These are phyloP conservation scores for Brachyrhaphis roseni DNA, from an alignment of 2,797 vertebrate genomes.

Conservation along the genomic window DNA sequence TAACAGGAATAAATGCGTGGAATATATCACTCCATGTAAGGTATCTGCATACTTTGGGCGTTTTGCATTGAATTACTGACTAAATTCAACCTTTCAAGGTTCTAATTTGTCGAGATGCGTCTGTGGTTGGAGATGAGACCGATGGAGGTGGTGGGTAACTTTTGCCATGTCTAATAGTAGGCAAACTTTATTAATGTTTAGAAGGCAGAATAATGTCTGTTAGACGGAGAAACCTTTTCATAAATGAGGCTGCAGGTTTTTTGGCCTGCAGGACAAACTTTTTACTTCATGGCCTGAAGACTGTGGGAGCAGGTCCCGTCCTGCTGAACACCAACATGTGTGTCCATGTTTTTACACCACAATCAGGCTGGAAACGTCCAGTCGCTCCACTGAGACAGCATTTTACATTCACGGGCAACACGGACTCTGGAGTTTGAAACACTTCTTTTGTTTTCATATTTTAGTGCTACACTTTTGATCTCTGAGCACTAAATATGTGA, in stretches of 20 bases:
- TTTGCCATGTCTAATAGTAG: neutral
- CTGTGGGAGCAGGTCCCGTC: conserved; percentile 61
- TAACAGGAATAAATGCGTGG: neutral
- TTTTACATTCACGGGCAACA: conserved; percentile 61
- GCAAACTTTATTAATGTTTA: neutral
- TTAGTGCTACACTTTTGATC: conserved; percentile 38
- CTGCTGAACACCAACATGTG: conserved; percentile 57
- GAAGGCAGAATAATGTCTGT: conserved; percentile 13
- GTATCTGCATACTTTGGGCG: neutral
- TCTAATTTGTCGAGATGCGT: neutral
- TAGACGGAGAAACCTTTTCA: conserved; percentile 45
- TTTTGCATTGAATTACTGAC: neutral
- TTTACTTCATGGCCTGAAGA: conserved; percentile 55
- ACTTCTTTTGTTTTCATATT: conserved; percentile 25
- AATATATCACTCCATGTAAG: neutral
- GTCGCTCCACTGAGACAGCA: conserved; percentile 50
- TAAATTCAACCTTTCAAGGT: neutral
- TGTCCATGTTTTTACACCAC: conserved; percentile 42
- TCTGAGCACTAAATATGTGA: conserved; percentile 34
- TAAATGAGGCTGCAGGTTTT: conserved; percentile 60
- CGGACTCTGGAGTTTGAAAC: conserved; percentile 51
- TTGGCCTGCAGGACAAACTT: conserved; percentile 53
- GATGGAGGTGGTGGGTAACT: neutral
- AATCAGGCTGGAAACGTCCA: conserved; percentile 41
- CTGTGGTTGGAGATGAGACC: neutral